Evolutionary conservation across 2,888 invertebrate genomes (phyloP).

Genomic region (Caenorhabditis doughertyi): DNA sequence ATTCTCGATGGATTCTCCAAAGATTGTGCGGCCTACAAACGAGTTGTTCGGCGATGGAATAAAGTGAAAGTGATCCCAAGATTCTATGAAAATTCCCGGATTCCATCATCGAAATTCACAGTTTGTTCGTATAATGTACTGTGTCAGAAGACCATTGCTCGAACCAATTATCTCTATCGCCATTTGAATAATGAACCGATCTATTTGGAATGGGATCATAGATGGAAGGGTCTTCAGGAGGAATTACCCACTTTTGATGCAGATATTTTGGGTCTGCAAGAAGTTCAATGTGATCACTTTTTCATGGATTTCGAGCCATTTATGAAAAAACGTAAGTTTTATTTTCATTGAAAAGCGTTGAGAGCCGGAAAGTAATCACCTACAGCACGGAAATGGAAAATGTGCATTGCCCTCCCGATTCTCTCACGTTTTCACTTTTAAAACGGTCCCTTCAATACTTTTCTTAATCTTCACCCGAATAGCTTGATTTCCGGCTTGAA

Average conservation of each 20-base stretch:
- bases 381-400: too few relatives aligned
- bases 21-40: slow-evolving; percentile 1
- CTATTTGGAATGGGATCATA: slow-evolving; percentile 71
- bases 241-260: slow-evolving; percentile 72
- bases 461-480: too few relatives aligned
- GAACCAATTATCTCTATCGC: slow-evolving; percentile 71
- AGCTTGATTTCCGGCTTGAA: too few relatives aligned
- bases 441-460: too few relatives aligned
- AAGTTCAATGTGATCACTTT: slow-evolving; percentile 72
- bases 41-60: background rate
- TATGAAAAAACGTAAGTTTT: slow-evolving; percentile 56
- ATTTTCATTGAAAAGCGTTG: background rate
- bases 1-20: slow-evolving; percentile 30
- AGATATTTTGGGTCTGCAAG: slow-evolving; percentile 81
- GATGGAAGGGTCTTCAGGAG: slow-evolving; percentile 67
- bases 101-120: slow-evolving; percentile 28
- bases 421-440: too few relatives aligned
- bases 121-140: slow-evolving; percentile 77
- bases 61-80: background rate
- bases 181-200: slow-evolving; percentile 42
- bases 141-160: slow-evolving; percentile 71
- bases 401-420: too few relatives aligned
- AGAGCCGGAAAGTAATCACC: too few relatives aligned
- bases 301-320: slow-evolving; percentile 51
- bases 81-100: too few relatives aligned